Evolutionary conservation across 2,888 invertebrate species (phyloP).

Genomic region (Diarsia mendica): DNA sequence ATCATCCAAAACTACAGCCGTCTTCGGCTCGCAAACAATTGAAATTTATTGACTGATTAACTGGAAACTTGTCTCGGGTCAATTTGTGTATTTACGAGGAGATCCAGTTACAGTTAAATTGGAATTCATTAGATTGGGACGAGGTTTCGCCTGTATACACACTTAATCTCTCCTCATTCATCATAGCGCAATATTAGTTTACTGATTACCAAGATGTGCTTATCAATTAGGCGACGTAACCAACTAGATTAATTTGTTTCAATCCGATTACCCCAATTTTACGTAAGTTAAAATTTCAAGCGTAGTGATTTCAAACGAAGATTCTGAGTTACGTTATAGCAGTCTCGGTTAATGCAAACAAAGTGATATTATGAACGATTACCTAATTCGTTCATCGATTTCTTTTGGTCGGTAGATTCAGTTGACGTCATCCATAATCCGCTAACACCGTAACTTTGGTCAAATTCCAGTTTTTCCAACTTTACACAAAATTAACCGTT

Average conservation of each 20-base stretch:
- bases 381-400: slow-evolving; percentile 51
- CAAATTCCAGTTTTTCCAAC: slow-evolving; percentile 42
- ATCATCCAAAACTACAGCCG: slow-evolving; percentile 69
- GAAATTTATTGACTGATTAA: slow-evolving; percentile 81
- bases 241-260: slow-evolving; percentile 28
- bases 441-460: slow-evolving; percentile 42
- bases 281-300: slow-evolving; percentile 15
- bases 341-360: slow-evolving; percentile 33
- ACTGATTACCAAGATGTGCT: slow-evolving; percentile 21
- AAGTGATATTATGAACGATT: slow-evolving; percentile 47
- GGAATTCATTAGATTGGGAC: slow-evolving; percentile 67
- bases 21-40: slow-evolving; percentile 77
- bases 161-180: slow-evolving; percentile 32
- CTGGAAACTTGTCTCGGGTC: slow-evolving; percentile 72
- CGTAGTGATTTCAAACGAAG: background rate
- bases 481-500: slow-evolving; percentile 50
- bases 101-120: slow-evolving; percentile 74
- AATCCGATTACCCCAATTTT: slow-evolving; percentile 39
- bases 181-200: slow-evolving; percentile 20
- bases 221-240: slow-evolving; percentile 35
- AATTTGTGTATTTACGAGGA: slow-evolving; percentile 75
- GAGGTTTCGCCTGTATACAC: slow-evolving; percentile 36
- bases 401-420: slow-evolving; percentile 40
- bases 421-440: slow-evolving; percentile 58
- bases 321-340: slow-evolving; percentile 21